These are phyloP conservation scores for Caenorhabditis imperialis DNA, from an alignment of 2,888 invertebrate species.

Conservation along the genomic window DNA sequence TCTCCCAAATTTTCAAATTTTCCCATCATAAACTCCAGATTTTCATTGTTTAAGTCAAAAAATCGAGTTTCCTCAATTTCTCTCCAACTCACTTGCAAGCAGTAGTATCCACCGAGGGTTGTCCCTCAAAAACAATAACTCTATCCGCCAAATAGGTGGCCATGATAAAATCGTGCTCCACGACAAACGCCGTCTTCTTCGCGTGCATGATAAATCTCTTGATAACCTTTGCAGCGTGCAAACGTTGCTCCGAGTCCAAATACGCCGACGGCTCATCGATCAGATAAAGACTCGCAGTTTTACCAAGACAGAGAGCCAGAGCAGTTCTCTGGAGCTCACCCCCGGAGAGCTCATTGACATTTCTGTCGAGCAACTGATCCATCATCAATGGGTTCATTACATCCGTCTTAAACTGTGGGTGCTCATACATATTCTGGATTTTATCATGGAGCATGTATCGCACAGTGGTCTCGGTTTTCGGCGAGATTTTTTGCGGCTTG, in stretches of 20 bases:
- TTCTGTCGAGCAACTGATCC: conserved; percentile 71
- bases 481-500: conserved; percentile 99
- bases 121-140: conserved; percentile 97
- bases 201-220: conserved; percentile 97
- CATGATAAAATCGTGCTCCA: conserved; percentile 99
- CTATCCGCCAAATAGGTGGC: conserved; percentile 97
- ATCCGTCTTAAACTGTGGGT: conserved; percentile 97
- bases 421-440: conserved; percentile 95
- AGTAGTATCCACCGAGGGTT: conserved; percentile 89
- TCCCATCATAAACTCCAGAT: too few relatives aligned
- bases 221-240: conserved; percentile 98
- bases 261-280: conserved; percentile 99
- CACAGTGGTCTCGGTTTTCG: conserved; percentile 91
- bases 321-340: conserved; percentile 99
- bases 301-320: conserved; percentile 93
- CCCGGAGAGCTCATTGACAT: conserved; percentile 92
- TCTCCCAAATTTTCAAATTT: too few relatives aligned
- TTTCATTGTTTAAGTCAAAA: too few relatives aligned
- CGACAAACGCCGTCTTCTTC: conserved; percentile 98
- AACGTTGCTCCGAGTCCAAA: conserved; percentile 98
- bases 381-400: conserved; percentile 87
- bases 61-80: not conserved
- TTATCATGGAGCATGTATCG: conserved; percentile 93
- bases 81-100: conserved; percentile 84
- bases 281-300: conserved; percentile 98